A percentile compares a stretch with the other conserved stretches of the same genome.
phyloP scores from a whole-genome alignment of 2,113 vertebrate genomes.

The Capreolus pygargus region DNA sequence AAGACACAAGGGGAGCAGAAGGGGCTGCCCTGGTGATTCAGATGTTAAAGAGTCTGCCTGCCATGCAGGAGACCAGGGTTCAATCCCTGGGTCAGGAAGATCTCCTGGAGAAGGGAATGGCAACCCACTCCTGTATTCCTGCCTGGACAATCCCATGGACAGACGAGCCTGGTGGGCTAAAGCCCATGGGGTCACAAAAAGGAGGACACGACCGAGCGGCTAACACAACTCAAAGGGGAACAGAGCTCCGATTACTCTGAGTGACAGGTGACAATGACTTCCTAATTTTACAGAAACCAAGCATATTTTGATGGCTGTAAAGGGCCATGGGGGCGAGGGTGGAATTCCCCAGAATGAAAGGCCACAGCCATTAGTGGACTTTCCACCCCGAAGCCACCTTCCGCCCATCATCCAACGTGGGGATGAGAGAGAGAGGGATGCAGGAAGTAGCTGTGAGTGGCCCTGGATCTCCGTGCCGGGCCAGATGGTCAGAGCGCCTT shows the following conservation, averaged over 20 bases:
- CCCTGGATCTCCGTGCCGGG: neutral
- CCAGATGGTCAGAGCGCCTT: neutral
- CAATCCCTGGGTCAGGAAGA: neutral
- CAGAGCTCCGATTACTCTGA: neutral
- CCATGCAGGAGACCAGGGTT: neutral
- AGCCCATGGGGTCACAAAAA: neutral
- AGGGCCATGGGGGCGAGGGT: neutral
- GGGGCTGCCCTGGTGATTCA: neutral
- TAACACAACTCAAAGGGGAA: neutral
- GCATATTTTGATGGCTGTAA: neutral
- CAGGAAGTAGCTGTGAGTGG: neutral
- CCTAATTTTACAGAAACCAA: slow-evolving; percentile 38
- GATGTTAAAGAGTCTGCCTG: neutral
- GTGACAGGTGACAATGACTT: slow-evolving; percentile 35
- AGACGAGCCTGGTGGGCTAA: neutral
- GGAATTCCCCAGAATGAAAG: slow-evolving; percentile 59
- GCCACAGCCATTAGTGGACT: neutral
- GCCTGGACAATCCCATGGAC: neutral
- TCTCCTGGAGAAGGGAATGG: neutral
- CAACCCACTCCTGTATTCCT: neutral
- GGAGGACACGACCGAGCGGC: neutral
- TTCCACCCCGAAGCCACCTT: neutral
- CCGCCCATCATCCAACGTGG: neutral
- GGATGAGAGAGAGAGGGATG: neutral
- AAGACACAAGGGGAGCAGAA: neutral